phyloP scores from a whole-genome alignment of 2,797 vertebrate species.

The Enteromius anoplus region DNA sequence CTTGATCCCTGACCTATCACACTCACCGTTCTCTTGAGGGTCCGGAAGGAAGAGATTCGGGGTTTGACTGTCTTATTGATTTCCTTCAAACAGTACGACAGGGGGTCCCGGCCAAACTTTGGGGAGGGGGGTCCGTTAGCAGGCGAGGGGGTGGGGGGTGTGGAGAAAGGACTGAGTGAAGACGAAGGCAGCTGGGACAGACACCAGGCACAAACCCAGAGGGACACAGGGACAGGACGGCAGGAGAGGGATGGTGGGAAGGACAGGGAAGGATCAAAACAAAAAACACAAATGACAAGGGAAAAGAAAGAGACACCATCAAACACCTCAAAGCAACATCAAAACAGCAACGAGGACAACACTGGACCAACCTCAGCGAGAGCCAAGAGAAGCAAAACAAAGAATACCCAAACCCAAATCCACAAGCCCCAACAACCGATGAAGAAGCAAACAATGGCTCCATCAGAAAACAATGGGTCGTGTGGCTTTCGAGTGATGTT shows the following conservation, averaged over 20 bases:
- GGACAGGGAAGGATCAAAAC: constrained; percentile 24
- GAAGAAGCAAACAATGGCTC: constrained; percentile 47
- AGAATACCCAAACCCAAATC: constrained; percentile 53
- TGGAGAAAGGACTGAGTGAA: constrained; percentile 77
- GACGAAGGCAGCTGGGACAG: constrained; percentile 69
- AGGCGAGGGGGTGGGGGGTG: constrained; percentile 78
- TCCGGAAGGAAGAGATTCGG: constrained; percentile 92
- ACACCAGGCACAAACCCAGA: constrained; percentile 72
- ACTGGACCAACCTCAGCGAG: constrained; percentile 60
- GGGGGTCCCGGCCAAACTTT: constrained; percentile 89
- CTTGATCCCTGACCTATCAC: constrained; percentile 58
- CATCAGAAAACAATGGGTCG: constrained; percentile 35
- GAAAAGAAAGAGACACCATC: constrained; percentile 81
- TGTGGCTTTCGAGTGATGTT: neutral
- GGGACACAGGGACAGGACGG: constrained; percentile 57
- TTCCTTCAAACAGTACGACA: constrained; percentile 95
- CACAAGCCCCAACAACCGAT: constrained; percentile 45
- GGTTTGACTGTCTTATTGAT: constrained; percentile 98
- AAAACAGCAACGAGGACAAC: constrained; percentile 75
- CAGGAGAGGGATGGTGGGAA: constrained; percentile 54
- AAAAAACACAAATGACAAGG: constrained; percentile 72
- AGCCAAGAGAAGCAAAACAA: constrained; percentile 66
- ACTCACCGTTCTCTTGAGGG: constrained; percentile 91
- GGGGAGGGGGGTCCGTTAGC: constrained; percentile 92
- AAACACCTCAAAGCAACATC: constrained; percentile 79